These are phyloP conservation scores for Cheilosia scutellata DNA, from an alignment of 2,888 invertebrate species.

Conservation along the genomic window DNA sequence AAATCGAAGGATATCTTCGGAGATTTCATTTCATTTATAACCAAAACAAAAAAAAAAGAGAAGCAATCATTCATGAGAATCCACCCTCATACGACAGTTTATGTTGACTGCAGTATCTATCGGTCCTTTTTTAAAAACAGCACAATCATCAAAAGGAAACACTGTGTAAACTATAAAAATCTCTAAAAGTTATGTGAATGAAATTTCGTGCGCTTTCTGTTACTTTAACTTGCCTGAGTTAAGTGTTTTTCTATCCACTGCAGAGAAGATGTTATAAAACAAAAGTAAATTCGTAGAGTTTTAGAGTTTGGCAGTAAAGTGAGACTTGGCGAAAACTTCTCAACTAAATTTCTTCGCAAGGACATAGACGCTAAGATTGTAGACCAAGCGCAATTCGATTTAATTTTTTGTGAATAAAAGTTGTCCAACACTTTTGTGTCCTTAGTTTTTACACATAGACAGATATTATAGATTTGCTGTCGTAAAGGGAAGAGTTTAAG, in stretches of 20 bases:
- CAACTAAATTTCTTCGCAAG: constrained; percentile 24
- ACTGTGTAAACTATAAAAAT: constrained; percentile 14
- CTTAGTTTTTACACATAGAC: no score
- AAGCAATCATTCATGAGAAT: no score
- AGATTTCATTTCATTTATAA: no score
- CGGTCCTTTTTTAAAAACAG: constrained; percentile 11
- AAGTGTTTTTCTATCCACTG: constrained; percentile 59
- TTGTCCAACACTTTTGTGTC: neutral
- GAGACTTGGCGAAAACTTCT: constrained; percentile 57
- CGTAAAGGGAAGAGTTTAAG: no score
- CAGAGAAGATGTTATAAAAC: constrained; percentile 45
- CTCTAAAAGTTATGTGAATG: constrained; percentile 7
- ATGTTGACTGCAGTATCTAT: neutral
- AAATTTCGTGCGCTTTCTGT: constrained; percentile 19
- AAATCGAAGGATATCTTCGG: no score
- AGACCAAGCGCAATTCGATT: constrained; percentile 59
- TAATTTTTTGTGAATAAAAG: constrained; percentile 45
- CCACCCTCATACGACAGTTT: no score
- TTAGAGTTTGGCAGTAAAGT: constrained; percentile 59
- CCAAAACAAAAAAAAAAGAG: no score
- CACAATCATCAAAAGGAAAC: constrained; percentile 14
- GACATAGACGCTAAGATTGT: constrained; percentile 47
- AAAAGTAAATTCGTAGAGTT: constrained; percentile 47
- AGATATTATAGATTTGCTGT: no score
- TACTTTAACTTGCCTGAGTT: constrained; percentile 50